Evolutionary conservation across 30 jellyfish, hydroid and myxozoan genomes (phyloP), one percentile per base, ranked within the genome.

Genomic region (Mastigias papua): DNA sequence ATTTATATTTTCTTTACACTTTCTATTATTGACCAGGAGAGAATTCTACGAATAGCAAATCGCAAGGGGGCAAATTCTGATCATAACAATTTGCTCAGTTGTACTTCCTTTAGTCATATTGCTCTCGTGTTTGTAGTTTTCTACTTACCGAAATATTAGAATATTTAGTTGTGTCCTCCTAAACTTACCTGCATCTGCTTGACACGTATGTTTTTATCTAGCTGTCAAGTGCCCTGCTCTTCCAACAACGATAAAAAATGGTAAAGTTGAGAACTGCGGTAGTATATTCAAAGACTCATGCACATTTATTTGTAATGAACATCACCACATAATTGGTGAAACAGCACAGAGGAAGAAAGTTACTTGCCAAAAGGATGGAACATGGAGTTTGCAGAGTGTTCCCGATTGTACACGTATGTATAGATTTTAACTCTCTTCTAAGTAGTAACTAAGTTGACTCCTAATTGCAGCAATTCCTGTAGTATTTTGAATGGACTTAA

Each of bases 331-430:
- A 57, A 83, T 76, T 34, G 96, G 96, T 21, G 98, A 90, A 62
- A 86, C 89, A 21, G 97, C 96, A 23, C 81, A 37, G 15, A 54
- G 89, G 32, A 86, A 89, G 60, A 95, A 95, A 78, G 60, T 81
- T 19, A 64, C 69, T 0, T 95, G 99, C 57, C 94, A 86, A 51
- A 42, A 64, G 26, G 81, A 63, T 86, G 99, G 99, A 6, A 76
- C 61, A 49, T 95, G 99, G 99, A 76, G 88, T 49, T n/a, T 73
- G 19, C 80, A 62, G 37, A 63, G 87, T 1, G 34, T 73, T 27
- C 99, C 99, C 21, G 30, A 68, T 33, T 95, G 99, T 87, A 87
- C 78, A 51, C 96, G 99, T 95, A 87, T 34, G 99, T 72, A 1
- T 23, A 0, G 15, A 26, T 28, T 32, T 32, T 20, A n/a, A 51